Conservation (phyloP, 2,797 vertebrate genomes). For the Enteromius treurensis region DNA sequence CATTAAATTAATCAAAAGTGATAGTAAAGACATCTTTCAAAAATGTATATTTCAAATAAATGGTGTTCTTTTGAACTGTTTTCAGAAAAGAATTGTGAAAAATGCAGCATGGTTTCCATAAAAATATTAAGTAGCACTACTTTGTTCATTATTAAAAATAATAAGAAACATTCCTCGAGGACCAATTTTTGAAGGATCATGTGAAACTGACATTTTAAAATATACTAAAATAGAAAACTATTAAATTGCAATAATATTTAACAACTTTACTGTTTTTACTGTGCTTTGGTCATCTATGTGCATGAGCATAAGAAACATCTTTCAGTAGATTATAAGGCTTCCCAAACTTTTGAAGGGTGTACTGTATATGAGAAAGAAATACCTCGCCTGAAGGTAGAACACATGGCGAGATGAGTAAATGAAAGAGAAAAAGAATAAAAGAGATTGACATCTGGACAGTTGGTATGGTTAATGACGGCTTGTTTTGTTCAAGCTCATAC, state of each 20-base stretch:
- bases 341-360: not conserved
- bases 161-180: not conserved
- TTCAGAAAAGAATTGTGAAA: not conserved
- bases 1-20: not conserved
- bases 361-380: not conserved
- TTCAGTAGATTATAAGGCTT: not conserved
- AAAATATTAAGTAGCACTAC: not conserved
- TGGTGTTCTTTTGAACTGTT: not conserved
- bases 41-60: not conserved
- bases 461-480: slow-evolving; percentile 75
- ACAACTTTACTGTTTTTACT: not conserved
- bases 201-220: not conserved
- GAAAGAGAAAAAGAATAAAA: slow-evolving; percentile 14
- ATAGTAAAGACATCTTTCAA: not conserved
- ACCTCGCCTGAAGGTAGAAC: not conserved
- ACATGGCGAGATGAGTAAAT: not conserved
- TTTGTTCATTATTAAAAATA: not conserved
- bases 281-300: not conserved
- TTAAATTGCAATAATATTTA: not conserved
- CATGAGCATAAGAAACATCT: not conserved
- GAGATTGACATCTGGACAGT: slow-evolving; percentile 64
- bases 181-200: not conserved
- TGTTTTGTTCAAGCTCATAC: slow-evolving; percentile 75
- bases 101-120: not conserved
- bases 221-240: not conserved